Evolutionary conservation across 2,888 invertebrate genomes (phyloP).

Genomic region (Ramazzottius varieornatus): DNA sequence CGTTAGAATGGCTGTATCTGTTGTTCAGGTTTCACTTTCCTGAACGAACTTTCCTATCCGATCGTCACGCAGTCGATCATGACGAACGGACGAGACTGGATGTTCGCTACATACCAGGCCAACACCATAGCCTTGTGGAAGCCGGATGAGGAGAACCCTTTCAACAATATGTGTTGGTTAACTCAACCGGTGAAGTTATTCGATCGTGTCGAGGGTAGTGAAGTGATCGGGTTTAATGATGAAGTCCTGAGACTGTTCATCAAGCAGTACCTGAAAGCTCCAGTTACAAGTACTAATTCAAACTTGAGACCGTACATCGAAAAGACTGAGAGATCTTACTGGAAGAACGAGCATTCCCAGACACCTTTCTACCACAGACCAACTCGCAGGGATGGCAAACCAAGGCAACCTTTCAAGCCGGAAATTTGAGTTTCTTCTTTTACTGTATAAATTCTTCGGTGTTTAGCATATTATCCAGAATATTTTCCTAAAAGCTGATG

Average conservation of each 20-base stretch:
- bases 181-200: conserved; percentile 43
- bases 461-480: too few species aligned
- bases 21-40: conserved; percentile 48
- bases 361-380: not conserved
- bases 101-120: conserved; percentile 65
- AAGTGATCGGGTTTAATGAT: conserved; percentile 41
- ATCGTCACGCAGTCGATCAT: conserved; percentile 59
- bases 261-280: conserved; percentile 43
- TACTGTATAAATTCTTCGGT: too few species aligned
- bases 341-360: not conserved
- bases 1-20: not conserved
- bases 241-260: conserved; percentile 43
- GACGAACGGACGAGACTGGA: conserved; percentile 61
- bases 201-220: conserved; percentile 34
- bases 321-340: not conserved
- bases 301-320: not conserved
- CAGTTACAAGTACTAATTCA: conserved; percentile 16
- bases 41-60: conserved; percentile 68
- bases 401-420: not conserved
- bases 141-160: conserved; percentile 34
- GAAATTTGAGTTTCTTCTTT: not conserved
- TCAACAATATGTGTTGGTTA: conserved; percentile 52
- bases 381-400: not conserved
- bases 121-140: conserved; percentile 49
- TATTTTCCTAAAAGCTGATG: too few species aligned